These are phyloP conservation scores for Marcusenius ussheri DNA, from an alignment of 2,113 vertebrate genomes.

Conservation along the genomic window DNA sequence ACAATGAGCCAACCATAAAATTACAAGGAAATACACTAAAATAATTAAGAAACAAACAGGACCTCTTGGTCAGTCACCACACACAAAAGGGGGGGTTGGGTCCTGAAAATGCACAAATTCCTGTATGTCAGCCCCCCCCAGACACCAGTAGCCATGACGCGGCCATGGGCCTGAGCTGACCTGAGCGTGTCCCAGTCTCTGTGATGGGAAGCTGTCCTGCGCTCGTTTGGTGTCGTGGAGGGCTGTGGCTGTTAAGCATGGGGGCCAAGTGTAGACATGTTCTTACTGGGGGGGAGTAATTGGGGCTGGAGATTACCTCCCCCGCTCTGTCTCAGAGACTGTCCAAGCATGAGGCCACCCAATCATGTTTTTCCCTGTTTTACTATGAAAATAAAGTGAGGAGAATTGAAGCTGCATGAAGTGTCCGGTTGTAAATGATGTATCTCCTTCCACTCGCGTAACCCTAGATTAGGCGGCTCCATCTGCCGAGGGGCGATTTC, in stretches of 20 bases:
- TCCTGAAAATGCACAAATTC: background rate
- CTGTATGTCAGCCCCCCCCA: background rate
- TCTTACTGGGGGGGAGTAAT: background rate
- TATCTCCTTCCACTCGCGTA: conserved; percentile 39
- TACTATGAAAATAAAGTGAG: conserved; percentile 38
- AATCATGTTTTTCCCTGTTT: conserved; percentile 32
- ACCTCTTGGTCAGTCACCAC: background rate
- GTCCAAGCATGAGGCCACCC: conserved; percentile 37
- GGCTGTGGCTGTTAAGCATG: background rate
- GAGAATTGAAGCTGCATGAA: conserved; percentile 45
- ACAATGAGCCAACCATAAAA: no score
- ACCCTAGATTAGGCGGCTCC: conserved; percentile 47
- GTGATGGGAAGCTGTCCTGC: background rate
- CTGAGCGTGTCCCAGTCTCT: background rate
- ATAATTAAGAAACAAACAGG: no score
- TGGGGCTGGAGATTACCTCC: background rate
- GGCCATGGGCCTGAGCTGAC: background rate
- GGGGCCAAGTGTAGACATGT: background rate
- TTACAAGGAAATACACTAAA: no score
- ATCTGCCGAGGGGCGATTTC: conserved; percentile 43
- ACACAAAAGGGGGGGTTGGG: background rate
- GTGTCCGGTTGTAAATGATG: conserved; percentile 43
- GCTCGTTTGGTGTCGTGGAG: background rate
- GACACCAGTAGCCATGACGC: background rate
- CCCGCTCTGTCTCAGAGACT: background rate